phyloP scores from a whole-genome alignment of 1,140 invertebrate species.

The Reticulitermes speratus region DNA sequence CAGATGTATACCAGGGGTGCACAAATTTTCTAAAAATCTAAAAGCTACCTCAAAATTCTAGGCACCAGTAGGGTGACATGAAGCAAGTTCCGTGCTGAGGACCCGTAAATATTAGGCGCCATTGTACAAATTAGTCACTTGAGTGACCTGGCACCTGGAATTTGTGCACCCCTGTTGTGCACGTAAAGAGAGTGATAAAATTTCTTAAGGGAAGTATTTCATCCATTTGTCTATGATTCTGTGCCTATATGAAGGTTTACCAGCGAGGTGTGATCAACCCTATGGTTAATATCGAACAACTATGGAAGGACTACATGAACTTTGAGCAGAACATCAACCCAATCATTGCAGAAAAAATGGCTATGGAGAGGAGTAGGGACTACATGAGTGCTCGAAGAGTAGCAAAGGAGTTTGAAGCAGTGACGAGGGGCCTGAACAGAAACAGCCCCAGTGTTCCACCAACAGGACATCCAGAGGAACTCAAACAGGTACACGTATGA shows the following conservation, averaged over 20 bases:
- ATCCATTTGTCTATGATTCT: too few species aligned
- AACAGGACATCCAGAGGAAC: slow-evolving; percentile 84
- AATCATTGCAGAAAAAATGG: slow-evolving; percentile 94
- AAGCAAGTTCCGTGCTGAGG: too few species aligned
- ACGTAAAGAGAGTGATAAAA: too few species aligned
- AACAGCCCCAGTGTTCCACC: slow-evolving; percentile 94
- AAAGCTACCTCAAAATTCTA: too few species aligned
- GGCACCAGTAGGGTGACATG: too few species aligned
- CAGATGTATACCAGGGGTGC: too few species aligned
- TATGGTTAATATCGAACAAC: slow-evolving; percentile 94
- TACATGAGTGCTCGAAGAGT: slow-evolving; percentile 97
- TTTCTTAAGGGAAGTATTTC: too few species aligned
- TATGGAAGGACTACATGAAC: slow-evolving; percentile 98
- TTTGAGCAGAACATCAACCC: slow-evolving; percentile 95
- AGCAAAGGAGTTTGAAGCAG: slow-evolving; percentile 94
- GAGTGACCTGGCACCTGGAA: too few species aligned
- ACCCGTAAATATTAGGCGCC: too few species aligned
- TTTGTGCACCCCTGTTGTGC: too few species aligned
- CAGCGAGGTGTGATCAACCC: slow-evolving; percentile 95
- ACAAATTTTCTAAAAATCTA: too few species aligned
- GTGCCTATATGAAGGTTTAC: slow-evolving; percentile 65
- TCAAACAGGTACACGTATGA: slow-evolving; percentile 73
- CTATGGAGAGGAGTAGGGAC: slow-evolving; percentile 85
- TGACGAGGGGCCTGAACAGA: slow-evolving; percentile 91
- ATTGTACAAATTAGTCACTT: too few species aligned